These are phyloP conservation scores for Scopus umbretta DNA, from an alignment of 2,113 vertebrate genomes.

Conservation along the genomic window DNA sequence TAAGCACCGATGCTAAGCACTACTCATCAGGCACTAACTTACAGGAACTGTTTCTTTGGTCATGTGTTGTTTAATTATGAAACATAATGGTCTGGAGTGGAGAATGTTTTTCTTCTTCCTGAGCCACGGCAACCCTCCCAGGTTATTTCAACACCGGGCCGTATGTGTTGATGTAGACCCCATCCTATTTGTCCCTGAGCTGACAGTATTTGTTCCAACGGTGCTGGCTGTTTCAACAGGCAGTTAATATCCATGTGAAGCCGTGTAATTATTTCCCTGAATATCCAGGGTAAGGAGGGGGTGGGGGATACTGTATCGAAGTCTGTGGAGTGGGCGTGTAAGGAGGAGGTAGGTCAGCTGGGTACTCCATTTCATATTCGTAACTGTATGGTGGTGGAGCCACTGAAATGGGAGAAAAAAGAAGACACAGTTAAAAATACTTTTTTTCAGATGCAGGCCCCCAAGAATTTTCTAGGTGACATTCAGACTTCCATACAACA, in stretches of 20 bases:
- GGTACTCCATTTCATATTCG: conserved; percentile 82
- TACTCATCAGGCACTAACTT: neutral
- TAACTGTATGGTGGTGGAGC: conserved; percentile 84
- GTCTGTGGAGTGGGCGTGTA: conserved; percentile 79
- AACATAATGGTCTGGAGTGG: neutral
- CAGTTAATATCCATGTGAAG: neutral
- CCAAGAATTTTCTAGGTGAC: neutral
- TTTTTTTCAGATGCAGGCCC: neutral
- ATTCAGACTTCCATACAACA: neutral
- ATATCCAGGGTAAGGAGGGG: conserved; percentile 86
- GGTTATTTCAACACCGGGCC: neutral
- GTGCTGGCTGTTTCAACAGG: neutral
- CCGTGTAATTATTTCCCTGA: conserved; percentile 71
- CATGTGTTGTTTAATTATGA: neutral
- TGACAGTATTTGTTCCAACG: neutral
- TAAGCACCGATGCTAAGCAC: neutral
- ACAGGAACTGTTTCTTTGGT: neutral
- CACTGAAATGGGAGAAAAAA: conserved; percentile 67
- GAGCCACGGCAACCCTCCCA: neutral
- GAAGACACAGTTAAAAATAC: neutral
- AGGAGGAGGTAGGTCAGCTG: conserved; percentile 79
- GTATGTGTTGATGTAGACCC: neutral
- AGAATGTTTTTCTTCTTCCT: neutral
- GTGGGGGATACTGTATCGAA: conserved; percentile 73
- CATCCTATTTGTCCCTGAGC: conserved; percentile 7